A percentile compares a stretch with the other conserved stretches of the same genome.
These are phyloP conservation scores for Anodontia alba DNA, from an alignment of 2,888 invertebrate species.

Conservation along the genomic window DNA sequence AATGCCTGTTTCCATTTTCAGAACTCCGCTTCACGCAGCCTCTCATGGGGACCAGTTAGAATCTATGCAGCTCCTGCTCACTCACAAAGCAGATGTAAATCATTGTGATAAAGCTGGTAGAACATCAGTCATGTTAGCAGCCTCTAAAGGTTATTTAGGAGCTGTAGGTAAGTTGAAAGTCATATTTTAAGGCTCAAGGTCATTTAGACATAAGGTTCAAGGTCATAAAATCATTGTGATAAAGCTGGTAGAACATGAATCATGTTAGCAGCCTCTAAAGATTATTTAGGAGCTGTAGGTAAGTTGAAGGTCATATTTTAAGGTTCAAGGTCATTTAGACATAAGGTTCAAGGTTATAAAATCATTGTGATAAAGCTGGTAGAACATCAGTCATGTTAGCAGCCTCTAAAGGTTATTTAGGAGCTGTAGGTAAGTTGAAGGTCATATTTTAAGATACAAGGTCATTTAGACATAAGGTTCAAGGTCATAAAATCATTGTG, in stretches of 20 bases:
- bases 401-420: conserved; percentile 87
- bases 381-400: conserved; percentile 88
- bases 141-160: conserved; percentile 87
- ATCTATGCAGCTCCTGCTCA: conserved; percentile 87
- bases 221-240: conserved; percentile 87
- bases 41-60: conserved; percentile 87
- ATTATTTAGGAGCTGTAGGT: conserved; percentile 87
- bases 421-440: conserved; percentile 86
- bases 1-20: too few species aligned
- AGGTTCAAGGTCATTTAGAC: conserved; percentile 84
- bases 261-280: conserved; percentile 87
- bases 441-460: too few species aligned
- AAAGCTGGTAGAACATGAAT: conserved; percentile 87
- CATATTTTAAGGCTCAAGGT: too few species aligned
- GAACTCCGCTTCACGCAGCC: conserved; percentile 88
- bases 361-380: conserved; percentile 86
- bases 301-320: conserved; percentile 55
- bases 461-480: conserved; percentile 86
- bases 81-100: conserved; percentile 86
- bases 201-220: conserved; percentile 86
- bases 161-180: conserved; percentile 87
- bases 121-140: conserved; percentile 87
- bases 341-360: conserved; percentile 87
- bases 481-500: conserved; percentile 86
- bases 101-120: conserved; percentile 86